Percentiles rank a stretch among this genome's conserved stretches.
Conservation (phyloP, 2,888 invertebrate species). For the Ectemnius cavifrons region DNA sequence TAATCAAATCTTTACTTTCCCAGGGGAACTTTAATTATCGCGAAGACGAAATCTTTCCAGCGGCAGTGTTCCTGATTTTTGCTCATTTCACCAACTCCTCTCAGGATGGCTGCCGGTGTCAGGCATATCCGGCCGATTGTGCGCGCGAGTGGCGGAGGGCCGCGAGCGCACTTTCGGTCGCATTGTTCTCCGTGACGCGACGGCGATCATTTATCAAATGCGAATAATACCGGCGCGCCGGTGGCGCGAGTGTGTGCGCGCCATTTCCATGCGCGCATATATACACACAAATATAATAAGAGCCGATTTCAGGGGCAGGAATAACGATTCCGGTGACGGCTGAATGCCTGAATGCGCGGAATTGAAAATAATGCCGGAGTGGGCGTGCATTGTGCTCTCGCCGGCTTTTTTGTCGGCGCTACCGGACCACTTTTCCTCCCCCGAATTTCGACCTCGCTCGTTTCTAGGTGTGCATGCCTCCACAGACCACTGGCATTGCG, state of each 20-base stretch:
- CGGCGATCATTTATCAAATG: constrained; percentile 67
- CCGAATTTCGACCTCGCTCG: constrained; percentile 42
- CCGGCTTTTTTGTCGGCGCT: constrained; percentile 49
- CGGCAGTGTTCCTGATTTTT: neutral
- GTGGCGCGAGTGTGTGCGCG: constrained; percentile 19
- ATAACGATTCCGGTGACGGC: constrained; percentile 53
- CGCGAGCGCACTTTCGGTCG: constrained; percentile 38
- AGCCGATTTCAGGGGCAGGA: constrained; percentile 43
- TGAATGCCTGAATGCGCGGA: constrained; percentile 59
- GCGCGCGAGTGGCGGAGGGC: neutral
- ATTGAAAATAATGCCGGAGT: constrained; percentile 62
- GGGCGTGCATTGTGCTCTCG: constrained; percentile 48
- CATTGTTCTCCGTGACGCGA: constrained; percentile 61
- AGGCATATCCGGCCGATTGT: constrained; percentile 63
- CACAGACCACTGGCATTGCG: too few species aligned
- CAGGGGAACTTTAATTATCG: too few species aligned
- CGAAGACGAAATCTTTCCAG: neutral
- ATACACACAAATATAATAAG: constrained; percentile 41
- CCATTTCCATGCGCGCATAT: constrained; percentile 11
- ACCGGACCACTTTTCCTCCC: constrained; percentile 22
- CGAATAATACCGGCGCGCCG: constrained; percentile 62
- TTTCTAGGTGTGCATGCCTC: constrained; percentile 32
- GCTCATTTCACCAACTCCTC: constrained; percentile 26
- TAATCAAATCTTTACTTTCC: too few species aligned
- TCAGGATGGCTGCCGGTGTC: constrained; percentile 33